A percentile compares a stretch with the other conserved stretches of the same genome.
These are phyloP conservation scores for Coluber constrictor DNA, from an alignment of 2,797 vertebrate species.

Conservation along the genomic window DNA sequence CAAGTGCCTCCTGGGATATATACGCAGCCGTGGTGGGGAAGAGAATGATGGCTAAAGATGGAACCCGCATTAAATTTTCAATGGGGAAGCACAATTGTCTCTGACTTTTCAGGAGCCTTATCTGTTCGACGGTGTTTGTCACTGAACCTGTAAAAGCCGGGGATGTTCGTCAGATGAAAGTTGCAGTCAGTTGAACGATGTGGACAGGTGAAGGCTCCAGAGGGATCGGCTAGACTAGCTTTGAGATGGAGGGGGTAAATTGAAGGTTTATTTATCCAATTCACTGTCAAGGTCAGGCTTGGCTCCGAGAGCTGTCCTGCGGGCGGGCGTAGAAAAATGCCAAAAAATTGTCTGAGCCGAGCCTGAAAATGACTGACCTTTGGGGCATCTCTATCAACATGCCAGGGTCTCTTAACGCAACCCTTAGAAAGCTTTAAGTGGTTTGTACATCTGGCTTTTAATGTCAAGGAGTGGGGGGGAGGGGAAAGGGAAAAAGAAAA, in stretches of 20 bases:
- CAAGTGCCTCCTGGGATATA: slow-evolving; percentile 76
- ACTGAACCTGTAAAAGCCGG: slow-evolving; percentile 82
- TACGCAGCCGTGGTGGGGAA: slow-evolving; percentile 68
- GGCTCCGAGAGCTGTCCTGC: slow-evolving; percentile 94
- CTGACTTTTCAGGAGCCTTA: slow-evolving; percentile 89
- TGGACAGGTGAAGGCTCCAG: slow-evolving; percentile 98
- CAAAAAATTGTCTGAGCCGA: slow-evolving; percentile 89
- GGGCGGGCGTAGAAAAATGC: slow-evolving; percentile 98
- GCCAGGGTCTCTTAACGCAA: slow-evolving; percentile 85
- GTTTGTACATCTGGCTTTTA: slow-evolving; percentile 83
- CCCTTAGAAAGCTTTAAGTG: slow-evolving; percentile 88
- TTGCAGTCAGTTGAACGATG: slow-evolving; percentile 89
- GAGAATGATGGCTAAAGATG: slow-evolving; percentile 83
- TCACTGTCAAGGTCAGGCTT: slow-evolving; percentile 98
- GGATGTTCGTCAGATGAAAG: slow-evolving; percentile 80
- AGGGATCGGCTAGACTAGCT: slow-evolving; percentile 82
- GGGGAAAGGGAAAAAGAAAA: too few species aligned
- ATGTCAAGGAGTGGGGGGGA: slow-evolving; percentile 55
- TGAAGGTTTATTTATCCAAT: slow-evolving; percentile 99
- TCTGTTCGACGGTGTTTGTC: slow-evolving; percentile 97
- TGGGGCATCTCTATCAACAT: slow-evolving; percentile 90
- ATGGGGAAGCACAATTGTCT: slow-evolving; percentile 89
- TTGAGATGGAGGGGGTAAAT: slow-evolving; percentile 91
- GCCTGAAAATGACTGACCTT: slow-evolving; percentile 96
- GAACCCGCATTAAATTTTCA: slow-evolving; percentile 97